Base-by-base conservation (phyloP, 1,140 invertebrate genomes). In the Magallana angulata region DNA sequence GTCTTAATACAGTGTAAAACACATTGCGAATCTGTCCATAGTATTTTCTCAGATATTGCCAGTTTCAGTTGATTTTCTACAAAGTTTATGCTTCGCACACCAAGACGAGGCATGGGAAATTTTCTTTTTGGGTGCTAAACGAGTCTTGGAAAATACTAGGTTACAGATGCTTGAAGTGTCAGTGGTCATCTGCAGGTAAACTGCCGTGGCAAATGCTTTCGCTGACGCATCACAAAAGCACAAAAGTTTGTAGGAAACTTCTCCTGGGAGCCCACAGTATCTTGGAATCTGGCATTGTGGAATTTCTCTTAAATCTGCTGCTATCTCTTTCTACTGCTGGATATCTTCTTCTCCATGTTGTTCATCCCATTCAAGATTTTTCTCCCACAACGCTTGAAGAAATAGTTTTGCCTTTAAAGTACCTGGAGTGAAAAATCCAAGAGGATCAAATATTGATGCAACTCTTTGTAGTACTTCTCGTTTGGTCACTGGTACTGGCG, bases 301-400 rank as follows among this genome's bases (percentile, higher is more conserved):
- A 24, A 24, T 24, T 24, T 24, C 18, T 24, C 18, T 24, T 24
- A 24, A 24, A 60, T 86, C 81, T 24, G 60, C 36, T 57, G n/a
- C 18, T 24, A 82, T 18, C n/a, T 84, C 83, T 7, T 12, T 62
- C 83, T 57, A 84, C 9, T 30, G 85, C 57, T 76, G 1, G n/a
- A 14, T 24, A n/a, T 83, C 62, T 64, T n/a, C 18, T 1, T 84
- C n/a, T 7, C 6, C 12, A 6, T 8, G 59, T 58, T 24, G 18
- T 6, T 87, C 86, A 84, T 89, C 85, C 85, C 85, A 86, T 18
- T 64, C 81, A 57, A 60, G 6, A 18, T 48, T 14, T 89, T 89
- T 62, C 5, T 57, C 60, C 84, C 88, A 89, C 1, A 86, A 48
- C 4, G 24, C 7, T 58, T 89, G 88, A 1, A 86, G 30, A 14